phyloP scores from a whole-genome alignment of 2,888 invertebrate genomes.

The Standfussiana lucernea region DNA sequence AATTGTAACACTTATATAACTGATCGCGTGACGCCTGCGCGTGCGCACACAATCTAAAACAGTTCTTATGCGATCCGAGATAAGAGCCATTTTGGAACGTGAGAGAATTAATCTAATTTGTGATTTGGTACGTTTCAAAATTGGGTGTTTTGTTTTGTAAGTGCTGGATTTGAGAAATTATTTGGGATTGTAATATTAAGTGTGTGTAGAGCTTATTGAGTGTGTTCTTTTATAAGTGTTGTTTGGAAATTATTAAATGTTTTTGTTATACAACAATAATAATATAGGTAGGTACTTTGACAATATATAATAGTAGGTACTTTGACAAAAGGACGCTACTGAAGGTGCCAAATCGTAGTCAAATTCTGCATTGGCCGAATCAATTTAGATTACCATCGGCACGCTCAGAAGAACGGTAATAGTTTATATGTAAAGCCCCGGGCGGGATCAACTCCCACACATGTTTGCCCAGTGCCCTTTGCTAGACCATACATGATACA shows the following conservation, averaged over 20 bases:
- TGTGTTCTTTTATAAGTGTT: background rate
- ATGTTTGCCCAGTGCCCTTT: background rate
- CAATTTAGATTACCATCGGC: background rate
- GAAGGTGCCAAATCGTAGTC: background rate
- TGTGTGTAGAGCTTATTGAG: constrained; percentile 14
- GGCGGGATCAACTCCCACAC: background rate
- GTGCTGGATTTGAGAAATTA: constrained; percentile 55
- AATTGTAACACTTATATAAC: constrained; percentile 70
- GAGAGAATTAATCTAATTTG: constrained; percentile 58
- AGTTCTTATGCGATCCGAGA: constrained; percentile 51
- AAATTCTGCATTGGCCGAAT: background rate
- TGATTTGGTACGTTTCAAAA: constrained; percentile 64
- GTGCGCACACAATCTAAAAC: constrained; percentile 52
- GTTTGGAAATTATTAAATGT: background rate
- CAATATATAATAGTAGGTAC: background rate
- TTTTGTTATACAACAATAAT: background rate
- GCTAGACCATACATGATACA: background rate
- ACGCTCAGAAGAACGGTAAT: background rate
- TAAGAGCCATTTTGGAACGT: constrained; percentile 58
- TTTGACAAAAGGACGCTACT: background rate
- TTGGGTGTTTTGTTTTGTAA: constrained; percentile 57
- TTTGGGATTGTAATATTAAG: constrained; percentile 25
- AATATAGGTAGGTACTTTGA: background rate
- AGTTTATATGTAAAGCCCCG: background rate
- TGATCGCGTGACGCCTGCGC: constrained; percentile 62